Percentiles rank a stretch among this genome's conserved stretches.
Evolutionary conservation across 2,113 vertebrate genomes (phyloP).

Genomic region (Ovis canadensis): DNA sequence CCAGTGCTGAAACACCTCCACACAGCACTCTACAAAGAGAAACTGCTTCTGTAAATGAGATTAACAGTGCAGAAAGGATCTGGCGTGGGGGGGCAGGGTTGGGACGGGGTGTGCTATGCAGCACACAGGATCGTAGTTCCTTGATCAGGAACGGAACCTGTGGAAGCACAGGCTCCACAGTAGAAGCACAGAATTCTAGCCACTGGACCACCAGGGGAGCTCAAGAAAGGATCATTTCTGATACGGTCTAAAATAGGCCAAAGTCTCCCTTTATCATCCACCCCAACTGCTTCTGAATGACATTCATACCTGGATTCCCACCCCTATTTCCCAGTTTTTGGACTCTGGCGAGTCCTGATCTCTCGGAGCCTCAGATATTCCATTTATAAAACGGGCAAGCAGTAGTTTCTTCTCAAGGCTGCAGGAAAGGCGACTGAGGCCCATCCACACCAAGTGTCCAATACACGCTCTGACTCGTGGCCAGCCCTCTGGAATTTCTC

Average conservation of each 20-base stretch:
- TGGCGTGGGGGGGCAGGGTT: fast-evolving
- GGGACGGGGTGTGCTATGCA: neutral
- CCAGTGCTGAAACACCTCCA: neutral
- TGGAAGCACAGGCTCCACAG: neutral
- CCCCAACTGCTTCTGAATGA: neutral
- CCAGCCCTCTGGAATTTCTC: neutral
- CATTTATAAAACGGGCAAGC: neutral
- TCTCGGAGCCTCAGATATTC: neutral
- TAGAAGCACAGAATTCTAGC: neutral
- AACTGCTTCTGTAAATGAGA: neutral
- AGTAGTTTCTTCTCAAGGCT: neutral
- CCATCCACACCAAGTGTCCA: fast-evolving
- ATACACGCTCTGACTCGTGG: fast-evolving
- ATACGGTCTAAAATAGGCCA: neutral
- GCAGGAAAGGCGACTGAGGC: neutral
- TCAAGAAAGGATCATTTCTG: neutral
- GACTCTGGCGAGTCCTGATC: neutral
- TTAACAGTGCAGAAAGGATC: neutral
- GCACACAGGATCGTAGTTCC: neutral
- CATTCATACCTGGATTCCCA: neutral
- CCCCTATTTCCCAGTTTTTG: neutral
- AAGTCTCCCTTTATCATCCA: neutral
- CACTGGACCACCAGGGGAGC: neutral
- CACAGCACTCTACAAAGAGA: neutral
- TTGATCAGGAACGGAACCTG: neutral